Evolutionary conservation across 2,113 vertebrate genomes (phyloP), one percentile per base, ranked within the genome.

Genomic region (Climacteris rufus): DNA sequence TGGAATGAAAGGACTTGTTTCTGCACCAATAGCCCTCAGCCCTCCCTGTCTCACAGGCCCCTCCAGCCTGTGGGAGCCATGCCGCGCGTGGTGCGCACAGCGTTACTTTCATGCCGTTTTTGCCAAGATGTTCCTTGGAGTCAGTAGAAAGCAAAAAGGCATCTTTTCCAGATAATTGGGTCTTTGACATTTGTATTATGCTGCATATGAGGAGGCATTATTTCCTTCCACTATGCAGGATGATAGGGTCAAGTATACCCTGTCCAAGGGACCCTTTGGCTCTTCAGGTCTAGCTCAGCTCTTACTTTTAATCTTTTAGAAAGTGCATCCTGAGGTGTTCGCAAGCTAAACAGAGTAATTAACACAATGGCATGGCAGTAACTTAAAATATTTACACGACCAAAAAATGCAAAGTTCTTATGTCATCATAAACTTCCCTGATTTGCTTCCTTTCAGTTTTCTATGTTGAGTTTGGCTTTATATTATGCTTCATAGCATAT

Each of bases 81-180:
- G 66, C 53, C 5, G 8, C 1, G 1, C 0, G 0, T 44, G 40
- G 35, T 39, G 40, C 31, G 52, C 6, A 1, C 59, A 57, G 45
- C 66, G 15, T 33, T 3, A 3, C 57, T 74, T 75, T 71, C 53
- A 9, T 50, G 50, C 21, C 5, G 0, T 17, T 90, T 56, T 68
- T 77, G 28, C 45, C 15, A 69, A 75, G 56, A 74, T 10, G 20
- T 70, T 87, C 33, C 64, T 74, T 20, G 10, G n/a, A 56, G 69
- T 20, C 27, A 7, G 27, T 20, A 71, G 57, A 76, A 87, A 56
- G 53, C 40, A 93, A 75, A 37, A 24, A 64, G 56, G 19, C 69
- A 3, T 89, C 42, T 87, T 66, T 85, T 63, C 76, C 61, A 79
- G 27, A n/a, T 79, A 56, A 31, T 49, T 11, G 2, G 9, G 2